Conservation (phyloP, 2,888 invertebrate genomes). For the Parnassius apollo region DNA sequence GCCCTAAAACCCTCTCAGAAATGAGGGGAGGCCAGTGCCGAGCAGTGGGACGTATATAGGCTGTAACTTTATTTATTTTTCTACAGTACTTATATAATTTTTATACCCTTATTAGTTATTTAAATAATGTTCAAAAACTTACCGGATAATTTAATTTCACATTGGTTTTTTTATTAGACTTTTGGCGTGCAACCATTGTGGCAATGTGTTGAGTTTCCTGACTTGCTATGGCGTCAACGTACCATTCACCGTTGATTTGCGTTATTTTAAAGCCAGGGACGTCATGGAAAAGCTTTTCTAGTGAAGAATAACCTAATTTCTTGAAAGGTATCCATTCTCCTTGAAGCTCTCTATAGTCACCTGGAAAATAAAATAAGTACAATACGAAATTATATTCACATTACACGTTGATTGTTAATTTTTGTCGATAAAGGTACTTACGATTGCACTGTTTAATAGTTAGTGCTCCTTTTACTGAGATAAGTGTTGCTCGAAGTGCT, state of each 20-base stretch:
- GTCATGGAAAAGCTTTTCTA: constrained; percentile 82
- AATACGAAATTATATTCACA: neutral
- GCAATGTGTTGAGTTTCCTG: constrained; percentile 83
- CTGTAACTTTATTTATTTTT: no score
- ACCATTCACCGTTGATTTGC: constrained; percentile 76
- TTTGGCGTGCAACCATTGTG: constrained; percentile 73
- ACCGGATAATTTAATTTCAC: constrained; percentile 58
- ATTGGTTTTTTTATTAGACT: constrained; percentile 62
- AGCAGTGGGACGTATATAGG: no score
- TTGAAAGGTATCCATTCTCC: constrained; percentile 83
- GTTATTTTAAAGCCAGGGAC: constrained; percentile 80
- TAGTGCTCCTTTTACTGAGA: constrained; percentile 76
- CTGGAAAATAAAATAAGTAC: constrained; percentile 45
- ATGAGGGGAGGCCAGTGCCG: no score
- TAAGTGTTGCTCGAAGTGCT: constrained; percentile 70
- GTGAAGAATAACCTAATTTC: constrained; percentile 79
- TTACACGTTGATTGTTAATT: no score
- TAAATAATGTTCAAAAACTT: constrained; percentile 25
- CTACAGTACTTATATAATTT: no score
- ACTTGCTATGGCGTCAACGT: constrained; percentile 80
- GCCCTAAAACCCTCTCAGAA: no score
- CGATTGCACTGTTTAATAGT: constrained; percentile 75
- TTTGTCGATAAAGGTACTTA: constrained; percentile 52
- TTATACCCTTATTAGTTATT: no score
- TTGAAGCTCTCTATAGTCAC: constrained; percentile 83